phyloP scores from a whole-genome alignment of 2,797 vertebrate species.

The Alcedo atthis region DNA sequence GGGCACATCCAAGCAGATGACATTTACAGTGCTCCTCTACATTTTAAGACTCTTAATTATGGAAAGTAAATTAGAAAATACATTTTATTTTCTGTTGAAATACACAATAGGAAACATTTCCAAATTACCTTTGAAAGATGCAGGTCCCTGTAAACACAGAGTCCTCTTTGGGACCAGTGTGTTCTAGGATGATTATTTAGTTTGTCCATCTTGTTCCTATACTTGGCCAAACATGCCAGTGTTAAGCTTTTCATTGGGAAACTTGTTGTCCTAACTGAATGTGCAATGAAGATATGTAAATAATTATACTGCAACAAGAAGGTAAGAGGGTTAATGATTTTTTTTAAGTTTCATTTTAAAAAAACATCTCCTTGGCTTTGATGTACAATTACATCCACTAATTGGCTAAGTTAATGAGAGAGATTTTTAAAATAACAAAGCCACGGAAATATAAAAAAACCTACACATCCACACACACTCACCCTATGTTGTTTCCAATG shows the following conservation, averaged over 20 bases:
- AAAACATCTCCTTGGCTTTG: neutral
- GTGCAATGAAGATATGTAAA: neutral
- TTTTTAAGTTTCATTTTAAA: neutral
- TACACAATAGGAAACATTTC: conserved; percentile 4
- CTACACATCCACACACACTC: too few relatives aligned
- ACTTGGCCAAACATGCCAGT: neutral
- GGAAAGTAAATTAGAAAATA: neutral
- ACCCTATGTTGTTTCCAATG: neutral
- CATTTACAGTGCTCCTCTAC: neutral
- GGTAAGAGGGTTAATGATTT: neutral
- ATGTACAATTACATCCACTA: neutral
- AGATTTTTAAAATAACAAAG: neutral
- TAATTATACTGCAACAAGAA: neutral
- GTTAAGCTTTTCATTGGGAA: neutral
- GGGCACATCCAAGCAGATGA: neutral
- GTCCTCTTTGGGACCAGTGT: conserved; percentile 11
- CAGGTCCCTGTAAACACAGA: conserved; percentile 37
- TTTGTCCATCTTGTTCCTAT: conserved; percentile 17
- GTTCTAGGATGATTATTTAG: conserved; percentile 27
- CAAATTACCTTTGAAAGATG: conserved; percentile 45
- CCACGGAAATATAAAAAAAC: neutral
- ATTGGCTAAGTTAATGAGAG: neutral
- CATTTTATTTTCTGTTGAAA: conserved; percentile 33
- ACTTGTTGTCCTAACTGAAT: neutral
- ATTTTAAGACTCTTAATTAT: neutral